phyloP scores from a whole-genome alignment of 2,888 invertebrate species.

The Phytoseiulus persimilis region DNA sequence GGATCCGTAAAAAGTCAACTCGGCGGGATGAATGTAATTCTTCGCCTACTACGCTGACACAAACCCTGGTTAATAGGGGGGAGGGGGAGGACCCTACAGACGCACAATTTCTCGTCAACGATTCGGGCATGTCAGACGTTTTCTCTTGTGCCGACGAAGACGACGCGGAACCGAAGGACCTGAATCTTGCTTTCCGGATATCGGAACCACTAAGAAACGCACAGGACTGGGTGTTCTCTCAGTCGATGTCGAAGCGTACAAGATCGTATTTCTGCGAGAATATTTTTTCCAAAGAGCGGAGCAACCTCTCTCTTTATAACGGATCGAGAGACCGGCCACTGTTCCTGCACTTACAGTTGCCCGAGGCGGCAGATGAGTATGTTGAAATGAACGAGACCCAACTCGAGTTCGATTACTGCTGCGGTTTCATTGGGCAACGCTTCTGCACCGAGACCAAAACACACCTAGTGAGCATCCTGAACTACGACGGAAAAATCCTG shows the following conservation, averaged over 20 bases:
- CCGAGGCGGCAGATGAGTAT: neutral
- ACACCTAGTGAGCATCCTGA: neutral
- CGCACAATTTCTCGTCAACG: neutral
- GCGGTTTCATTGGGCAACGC: neutral
- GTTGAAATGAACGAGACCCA: slow-evolving; percentile 12
- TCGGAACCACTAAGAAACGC: neutral
- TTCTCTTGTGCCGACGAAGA: neutral
- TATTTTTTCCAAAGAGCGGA: neutral
- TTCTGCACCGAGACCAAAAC: neutral
- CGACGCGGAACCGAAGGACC: neutral
- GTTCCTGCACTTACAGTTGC: slow-evolving; percentile 5
- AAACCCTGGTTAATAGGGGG: too few relatives aligned
- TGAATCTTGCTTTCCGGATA: slow-evolving; percentile 7
- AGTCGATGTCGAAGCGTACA: neutral
- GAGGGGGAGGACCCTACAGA: neutral
- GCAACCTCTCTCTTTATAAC: slow-evolving; percentile 34
- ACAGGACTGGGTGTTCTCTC: slow-evolving; percentile 10
- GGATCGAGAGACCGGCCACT: neutral
- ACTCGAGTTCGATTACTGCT: slow-evolving; percentile 25
- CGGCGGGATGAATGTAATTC: too few relatives aligned
- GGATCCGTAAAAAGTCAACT: neutral
- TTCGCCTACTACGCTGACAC: too few relatives aligned
- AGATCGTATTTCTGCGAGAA: neutral
- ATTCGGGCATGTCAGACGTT: neutral
- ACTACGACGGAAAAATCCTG: slow-evolving; percentile 24